Percentiles rank a stretch among this genome's conserved stretches.
Conservation (phyloP, 30 jellyfish, hydroid and myxozoan species). For the Rhopilema esculentum region DNA sequence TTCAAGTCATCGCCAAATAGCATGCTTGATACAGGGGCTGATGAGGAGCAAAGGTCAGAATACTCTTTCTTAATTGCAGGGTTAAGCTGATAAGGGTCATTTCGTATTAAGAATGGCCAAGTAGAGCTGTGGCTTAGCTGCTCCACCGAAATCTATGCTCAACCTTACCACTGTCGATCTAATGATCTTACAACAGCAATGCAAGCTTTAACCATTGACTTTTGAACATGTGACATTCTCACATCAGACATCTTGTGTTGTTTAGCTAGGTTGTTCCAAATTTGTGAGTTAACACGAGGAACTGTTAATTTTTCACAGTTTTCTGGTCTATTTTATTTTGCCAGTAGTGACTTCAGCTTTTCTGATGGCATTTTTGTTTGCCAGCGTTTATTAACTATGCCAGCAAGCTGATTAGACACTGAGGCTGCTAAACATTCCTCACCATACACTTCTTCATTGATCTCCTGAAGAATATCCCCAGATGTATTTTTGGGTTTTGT, state of each 20-base stretch:
- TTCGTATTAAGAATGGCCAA: constrained; percentile 12
- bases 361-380: background rate
- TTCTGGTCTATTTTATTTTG: background rate
- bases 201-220: constrained; percentile 12
- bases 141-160: background rate
- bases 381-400: constrained; percentile 8
- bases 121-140: constrained; percentile 17
- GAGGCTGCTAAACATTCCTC: background rate
- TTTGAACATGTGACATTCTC: constrained; percentile 21
- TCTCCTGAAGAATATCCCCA: too few species aligned
- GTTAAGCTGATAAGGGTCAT: background rate
- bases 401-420: constrained; percentile 1
- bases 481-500: too few species aligned
- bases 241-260: background rate
- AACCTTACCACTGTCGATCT: background rate
- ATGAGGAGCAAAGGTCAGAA: constrained; percentile 7
- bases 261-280: background rate
- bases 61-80: constrained; percentile 7
- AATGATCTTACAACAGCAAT: constrained; percentile 10
- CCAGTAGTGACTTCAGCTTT: background rate
- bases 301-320: background rate
- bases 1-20: constrained; percentile 49
- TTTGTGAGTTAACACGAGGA: background rate
- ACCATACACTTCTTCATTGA: too few species aligned
- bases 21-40: background rate